Base-by-base conservation (phyloP, 1,140 invertebrate species). In the Drosophila funebris region DNA sequence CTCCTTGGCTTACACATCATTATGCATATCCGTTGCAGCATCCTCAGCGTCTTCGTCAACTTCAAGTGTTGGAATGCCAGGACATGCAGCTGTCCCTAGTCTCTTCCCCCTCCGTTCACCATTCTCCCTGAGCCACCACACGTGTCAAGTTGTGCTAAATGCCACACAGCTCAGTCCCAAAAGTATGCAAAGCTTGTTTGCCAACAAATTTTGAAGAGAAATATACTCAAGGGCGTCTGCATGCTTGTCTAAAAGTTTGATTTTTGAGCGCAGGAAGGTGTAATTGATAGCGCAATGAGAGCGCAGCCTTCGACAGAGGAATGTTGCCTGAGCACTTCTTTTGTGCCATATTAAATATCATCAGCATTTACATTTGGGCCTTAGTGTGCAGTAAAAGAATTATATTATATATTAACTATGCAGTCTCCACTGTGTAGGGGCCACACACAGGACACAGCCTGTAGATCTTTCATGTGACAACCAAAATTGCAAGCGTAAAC, bases 1-100 rank as follows among this genome's bases (percentile, higher is more conserved):
- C 39, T 76, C 37, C 63, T 33, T 33, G 61, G 56, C 67, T 48
- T 72, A 63, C 79, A 78, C 78, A 88, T 85, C 82, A 87, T 88
- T 82, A 87, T 87, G 73, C 41, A 56, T 66, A 66, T 66, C 58
- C 63, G 46, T 33, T 7, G 74, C 56, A 53, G 33, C 14, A 37
- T 18, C n/a, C 39, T 76, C 37, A 58, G 46, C 58, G 52, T 33
- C 53, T 54, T 68, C 66, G 41, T 66, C 74, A 74, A 60, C 79
- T 69, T 78, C 73, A 85, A 84, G 76, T 80, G 80, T 50, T 36
- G 52, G 20, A 18, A 18, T 41, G n/a, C 24, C 39, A 53, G 39
- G n/a, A 50, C n/a, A 37, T 33, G 33, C 53, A 46, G 41, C 39
- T 57, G 11, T 13, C n/a, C 33, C 33, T 36, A n/a, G 11, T 0